Evolutionary conservation across 2,113 vertebrate species (phyloP).

Genomic region (Clinocottus analis): DNA sequence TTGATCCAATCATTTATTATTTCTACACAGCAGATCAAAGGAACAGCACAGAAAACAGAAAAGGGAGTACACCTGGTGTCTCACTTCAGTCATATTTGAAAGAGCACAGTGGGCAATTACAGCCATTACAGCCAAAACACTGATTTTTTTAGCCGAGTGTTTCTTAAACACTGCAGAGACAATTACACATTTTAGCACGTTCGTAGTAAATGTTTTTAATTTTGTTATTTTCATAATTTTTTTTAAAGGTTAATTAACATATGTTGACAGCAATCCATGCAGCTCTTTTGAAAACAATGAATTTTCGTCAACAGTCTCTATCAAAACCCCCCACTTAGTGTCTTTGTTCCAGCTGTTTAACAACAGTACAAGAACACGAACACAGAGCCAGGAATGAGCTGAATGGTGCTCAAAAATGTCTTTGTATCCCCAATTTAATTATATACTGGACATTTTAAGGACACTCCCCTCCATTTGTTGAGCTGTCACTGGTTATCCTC

Average conservation of each 20-base stretch:
- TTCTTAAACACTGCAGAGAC: background rate
- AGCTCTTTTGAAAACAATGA: background rate
- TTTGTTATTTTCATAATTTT: background rate
- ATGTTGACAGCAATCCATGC: no score
- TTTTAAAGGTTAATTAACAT: background rate
- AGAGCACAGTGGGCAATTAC: background rate
- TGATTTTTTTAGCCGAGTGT: background rate
- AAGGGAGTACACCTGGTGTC: background rate
- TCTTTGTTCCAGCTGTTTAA: slow-evolving; percentile 5
- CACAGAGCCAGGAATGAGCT: background rate
- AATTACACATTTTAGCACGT: background rate
- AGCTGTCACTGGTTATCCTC: slow-evolving; percentile 6
- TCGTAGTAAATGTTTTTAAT: background rate
- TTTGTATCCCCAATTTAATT: slow-evolving; percentile 18
- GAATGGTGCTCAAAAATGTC: slow-evolving; percentile 10
- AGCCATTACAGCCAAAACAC: background rate
- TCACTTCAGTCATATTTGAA: background rate
- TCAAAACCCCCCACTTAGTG: background rate
- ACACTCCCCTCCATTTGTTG: slow-evolving; percentile 11
- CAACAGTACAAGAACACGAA: background rate
- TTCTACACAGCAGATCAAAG: slow-evolving; percentile 1
- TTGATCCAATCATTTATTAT: slow-evolving; percentile 11
- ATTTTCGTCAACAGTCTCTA: background rate
- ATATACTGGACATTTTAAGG: background rate
- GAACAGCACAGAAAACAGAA: background rate